A percentile compares a stretch with the other conserved stretches of the same genome.
Evolutionary conservation across 2,113 vertebrate genomes (phyloP).

Genomic region (Brachypodius melanocephalos): DNA sequence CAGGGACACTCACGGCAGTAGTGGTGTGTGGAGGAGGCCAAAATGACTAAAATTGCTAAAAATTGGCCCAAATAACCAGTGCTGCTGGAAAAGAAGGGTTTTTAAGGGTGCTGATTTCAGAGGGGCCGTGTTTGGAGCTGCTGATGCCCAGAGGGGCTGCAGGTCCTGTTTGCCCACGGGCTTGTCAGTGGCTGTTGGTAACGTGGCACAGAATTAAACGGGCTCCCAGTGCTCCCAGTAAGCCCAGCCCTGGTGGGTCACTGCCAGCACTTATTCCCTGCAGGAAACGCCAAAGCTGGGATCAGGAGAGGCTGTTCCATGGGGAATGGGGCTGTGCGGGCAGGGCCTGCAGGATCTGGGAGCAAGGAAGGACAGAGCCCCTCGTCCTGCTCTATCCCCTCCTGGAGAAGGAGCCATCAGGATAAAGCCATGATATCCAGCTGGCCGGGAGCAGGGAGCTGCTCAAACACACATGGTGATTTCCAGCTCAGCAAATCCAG

Average conservation of each 20-base stretch:
- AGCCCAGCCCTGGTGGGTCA: not conserved
- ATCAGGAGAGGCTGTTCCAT: not conserved
- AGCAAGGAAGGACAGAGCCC: not conserved
- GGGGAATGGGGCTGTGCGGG: too few species aligned
- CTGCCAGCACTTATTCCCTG: fast-evolving
- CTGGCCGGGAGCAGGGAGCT: not conserved
- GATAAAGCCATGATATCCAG: fast-evolving
- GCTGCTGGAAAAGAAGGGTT: not conserved
- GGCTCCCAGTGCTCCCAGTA: not conserved
- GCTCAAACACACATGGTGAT: not conserved
- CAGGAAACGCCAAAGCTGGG: fast-evolving
- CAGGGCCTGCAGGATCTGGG: not conserved
- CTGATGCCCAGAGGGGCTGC: not conserved
- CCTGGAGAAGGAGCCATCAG: not conserved
- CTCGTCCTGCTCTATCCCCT: not conserved
- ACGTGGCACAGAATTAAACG: fast-evolving
- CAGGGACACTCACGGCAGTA: not conserved
- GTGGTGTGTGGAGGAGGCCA: not conserved
- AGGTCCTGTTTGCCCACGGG: fast-evolving
- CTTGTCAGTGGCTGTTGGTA: not conserved
- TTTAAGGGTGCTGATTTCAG: not conserved
- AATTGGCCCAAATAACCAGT: not conserved
- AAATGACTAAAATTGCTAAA: not conserved
- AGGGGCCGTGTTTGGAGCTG: not conserved
- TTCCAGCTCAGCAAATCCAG: not conserved